Base-by-base conservation (phyloP, 1,140 invertebrate species). In the Conopomorpha cramerella region DNA sequence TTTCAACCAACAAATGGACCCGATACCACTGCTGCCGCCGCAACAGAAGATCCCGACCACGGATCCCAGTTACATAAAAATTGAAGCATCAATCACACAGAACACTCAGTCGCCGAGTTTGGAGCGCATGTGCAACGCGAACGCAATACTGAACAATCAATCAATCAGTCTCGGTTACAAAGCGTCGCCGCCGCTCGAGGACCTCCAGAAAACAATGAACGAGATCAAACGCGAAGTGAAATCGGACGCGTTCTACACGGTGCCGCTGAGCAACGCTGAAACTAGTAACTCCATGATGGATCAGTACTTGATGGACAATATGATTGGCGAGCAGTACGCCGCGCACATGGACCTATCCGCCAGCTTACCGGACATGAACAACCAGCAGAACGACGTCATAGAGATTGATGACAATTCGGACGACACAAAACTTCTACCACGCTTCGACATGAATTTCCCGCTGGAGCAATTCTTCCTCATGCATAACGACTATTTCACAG, bases 341-440 rank as follows among this genome's bases (percentile, higher is more conserved):
- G 45, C 49, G 0, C 66, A 71, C 28, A 36, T 76, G 34, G 71
- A 76, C 26, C 43, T 76, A 3, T 59, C 71, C 8, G 38, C 47
- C 1, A 56, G 57, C 2, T 38, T 71, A 7, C 54, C 59, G 1
- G 46, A 50, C n/a, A 41, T 51, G 0, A 55, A 43, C 8, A 36
- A 63, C 16, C 56, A 59, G 18, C 55, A 77, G 36, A 67, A 56
- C 23, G 68, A 72, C 19, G 64, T 74, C 1, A 74, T 74, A 41
- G 70, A 77, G 44, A 77, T 74, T 15, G 70, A 78, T 14, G 73
- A 77, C 25, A 77, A 74, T 37, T 78, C 76, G 0, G 68, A 74
- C 17, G 76, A 78, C 36, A 73, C 66, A 25, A 78, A 78, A 46
- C 43, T 76, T 8, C 39, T 77, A 33, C 59, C 65, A 1, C 48